A percentile compares a stretch with the other conserved stretches of the same genome.
Evolutionary conservation across 2,888 invertebrate genomes (phyloP).

Genomic region (Leptopilina drosophilae): DNA sequence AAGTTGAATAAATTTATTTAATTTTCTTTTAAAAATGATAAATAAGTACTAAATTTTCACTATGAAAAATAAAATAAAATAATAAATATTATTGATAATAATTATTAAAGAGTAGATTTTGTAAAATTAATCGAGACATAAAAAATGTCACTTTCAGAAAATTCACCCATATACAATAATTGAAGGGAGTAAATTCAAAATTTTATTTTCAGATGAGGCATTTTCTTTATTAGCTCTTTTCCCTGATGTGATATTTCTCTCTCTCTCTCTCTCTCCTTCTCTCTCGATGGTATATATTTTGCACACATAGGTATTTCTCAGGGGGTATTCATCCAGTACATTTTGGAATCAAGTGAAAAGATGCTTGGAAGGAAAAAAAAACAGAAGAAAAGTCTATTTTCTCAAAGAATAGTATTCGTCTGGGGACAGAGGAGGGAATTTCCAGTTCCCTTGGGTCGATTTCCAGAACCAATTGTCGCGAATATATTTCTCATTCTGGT

Average conservation of each 20-base stretch:
- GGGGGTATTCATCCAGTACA: slow-evolving; percentile 61
- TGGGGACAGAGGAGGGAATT: slow-evolving; percentile 4
- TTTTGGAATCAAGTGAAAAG: slow-evolving; percentile 45
- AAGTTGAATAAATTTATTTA: too few species aligned
- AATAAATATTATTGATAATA: too few species aligned
- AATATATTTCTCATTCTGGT: slow-evolving; percentile 37
- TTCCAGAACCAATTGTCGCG: slow-evolving; percentile 38
- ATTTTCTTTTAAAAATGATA: too few species aligned
- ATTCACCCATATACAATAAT: too few species aligned
- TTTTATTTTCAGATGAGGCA: not conserved
- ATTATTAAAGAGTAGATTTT: too few species aligned
- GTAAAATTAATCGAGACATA: too few species aligned
- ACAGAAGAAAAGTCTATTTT: slow-evolving; percentile 9
- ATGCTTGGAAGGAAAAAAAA: slow-evolving; percentile 38
- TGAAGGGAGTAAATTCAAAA: not conserved
- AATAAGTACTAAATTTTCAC: too few species aligned
- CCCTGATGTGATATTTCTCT: slow-evolving; percentile 69
- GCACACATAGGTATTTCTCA: slow-evolving; percentile 59
- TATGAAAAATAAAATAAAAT: too few species aligned
- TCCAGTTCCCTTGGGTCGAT: slow-evolving; percentile 29
- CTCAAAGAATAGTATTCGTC: slow-evolving; percentile 29
- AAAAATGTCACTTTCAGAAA: too few species aligned
- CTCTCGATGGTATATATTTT: slow-evolving; percentile 46
- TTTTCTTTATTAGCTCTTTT: slow-evolving; percentile 59
- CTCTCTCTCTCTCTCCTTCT: slow-evolving; percentile 61